Conservation (phyloP, 2,113 vertebrate genomes). For the Apteryx owenii region DNA sequence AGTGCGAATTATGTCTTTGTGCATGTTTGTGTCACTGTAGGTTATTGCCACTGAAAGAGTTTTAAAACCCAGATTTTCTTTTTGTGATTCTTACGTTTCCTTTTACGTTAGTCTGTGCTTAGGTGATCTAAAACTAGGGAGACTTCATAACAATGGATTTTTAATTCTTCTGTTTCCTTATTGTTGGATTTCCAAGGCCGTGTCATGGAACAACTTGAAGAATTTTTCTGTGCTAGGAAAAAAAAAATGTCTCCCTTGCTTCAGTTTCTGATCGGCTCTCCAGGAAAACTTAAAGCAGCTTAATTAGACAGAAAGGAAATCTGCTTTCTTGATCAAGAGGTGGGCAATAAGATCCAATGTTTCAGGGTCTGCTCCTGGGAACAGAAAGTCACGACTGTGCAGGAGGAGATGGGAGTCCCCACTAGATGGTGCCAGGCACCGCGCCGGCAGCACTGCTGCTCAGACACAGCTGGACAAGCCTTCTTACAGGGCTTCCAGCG, state of each 20-base stretch:
- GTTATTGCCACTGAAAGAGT: not conserved
- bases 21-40: no score
- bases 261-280: not conserved
- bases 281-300: not conserved
- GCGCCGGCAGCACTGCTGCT: not conserved
- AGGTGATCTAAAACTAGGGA: not conserved
- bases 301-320: not conserved
- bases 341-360: not conserved
- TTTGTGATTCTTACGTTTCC: not conserved
- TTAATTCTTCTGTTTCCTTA: not conserved
- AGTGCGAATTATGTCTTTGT: not conserved
- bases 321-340: not conserved
- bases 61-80: not conserved
- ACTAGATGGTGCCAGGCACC: slow-evolving; percentile 43
- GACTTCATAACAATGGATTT: accelerated
- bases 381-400: not conserved
- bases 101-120: not conserved
- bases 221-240: not conserved
- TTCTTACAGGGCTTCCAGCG: not conserved
- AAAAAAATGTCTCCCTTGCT: not conserved
- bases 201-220: not conserved
- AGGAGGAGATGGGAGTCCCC: not conserved
- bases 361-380: not conserved
- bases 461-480: accelerated
- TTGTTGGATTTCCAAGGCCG: not conserved